Evolutionary conservation across 2,888 invertebrate genomes (phyloP), one percentile per base, ranked within the genome.

Genomic region (Nineta flava): DNA sequence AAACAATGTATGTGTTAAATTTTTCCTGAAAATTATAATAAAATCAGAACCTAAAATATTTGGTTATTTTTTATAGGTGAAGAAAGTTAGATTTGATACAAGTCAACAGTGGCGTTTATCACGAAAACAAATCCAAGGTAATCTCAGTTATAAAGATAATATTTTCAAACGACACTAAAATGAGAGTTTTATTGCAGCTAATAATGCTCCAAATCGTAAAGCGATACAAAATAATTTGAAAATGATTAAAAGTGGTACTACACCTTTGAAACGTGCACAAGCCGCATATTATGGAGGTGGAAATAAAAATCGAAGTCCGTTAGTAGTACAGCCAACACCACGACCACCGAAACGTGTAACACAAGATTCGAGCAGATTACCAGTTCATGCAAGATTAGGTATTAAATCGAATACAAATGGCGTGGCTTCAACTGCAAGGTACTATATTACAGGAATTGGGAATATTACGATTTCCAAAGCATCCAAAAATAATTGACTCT

Each of bases 361-460:
- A 38, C n/a, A 38, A 13, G 38, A 38, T 38, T 9, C 13, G 7
- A 17, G 16, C n/a, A 49, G 34, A 45, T 19, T 49, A 44, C 49
- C 49, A 13, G 49, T 49, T 1, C 49, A 49, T 44, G 49, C 43
- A 10, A 12, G 49, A n/a, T 45, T 49, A 21, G 49, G 49, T 34
- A 44, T 15, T 12, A 19, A 17, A 9, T 42, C 42, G 3, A 42
- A 42, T 19, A 2, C 16, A 42, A 17, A 42, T 38, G n/a, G n/a
- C 2, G 10, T 42, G 1, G 10, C 17, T 42, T 15, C 26, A 26
- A 26, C 26, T 19, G 19, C 3, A 26, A 26, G 26, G 26, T 26
- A 26, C 26, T 26, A 26, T 26, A 7, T 19, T 19, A 4, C 2
- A 19, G 19, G 19, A 19, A 19, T 2, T 19, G 5, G 19, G 19